Base-by-base conservation (phyloP, 2,888 invertebrate species). In the Cynaeus angustus region DNA sequence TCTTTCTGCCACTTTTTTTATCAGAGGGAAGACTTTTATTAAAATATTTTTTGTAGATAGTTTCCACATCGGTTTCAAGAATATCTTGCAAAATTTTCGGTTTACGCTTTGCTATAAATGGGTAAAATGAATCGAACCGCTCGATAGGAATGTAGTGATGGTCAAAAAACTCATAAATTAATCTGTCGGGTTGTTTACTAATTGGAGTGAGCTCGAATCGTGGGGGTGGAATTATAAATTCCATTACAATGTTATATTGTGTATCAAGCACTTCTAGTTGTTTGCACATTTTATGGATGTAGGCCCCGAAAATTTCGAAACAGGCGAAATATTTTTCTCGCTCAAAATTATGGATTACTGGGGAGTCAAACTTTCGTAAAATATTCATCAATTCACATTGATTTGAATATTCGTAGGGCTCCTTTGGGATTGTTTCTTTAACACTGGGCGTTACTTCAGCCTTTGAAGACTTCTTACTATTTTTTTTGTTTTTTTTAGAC, bases 161-260 rank as follows among this genome's bases (percentile, higher is more conserved):
- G 7, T 67, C 67, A n/a, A 67, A 67, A 28, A 41, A 52, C 12
- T 68, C 68, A 33, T 68, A 68, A 0, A 68, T 26, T 14, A 46
- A 12, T 12, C 61, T 33, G 1, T 62, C 53, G 0, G 45, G 53
- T 14, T 53, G 43, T 33, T 45, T 10, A 14, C 41, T 21, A 0
- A 53, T 16, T 1, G 53, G 59, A 7, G 52, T 13, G 1, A 68
- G 33, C 26, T 45, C 30, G 10, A 43, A n/a, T 46, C 43, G 30
- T 6, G 21, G 5, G 7, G 8, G 13, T 3, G 68, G 68, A 45
- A 55, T 64, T 16, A 6, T n/a, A n/a, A 5, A 26, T 5, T 13
- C 14, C n/a, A n/a, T 38, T 1, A 10, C n/a, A 8, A 59, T 7
- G 10, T 28, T 45, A 7, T 30, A 21, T 41, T 62, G 53, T 6